Evolutionary conservation across 2,797 vertebrate species (phyloP).

Genomic region (Antrozous pallidus): DNA sequence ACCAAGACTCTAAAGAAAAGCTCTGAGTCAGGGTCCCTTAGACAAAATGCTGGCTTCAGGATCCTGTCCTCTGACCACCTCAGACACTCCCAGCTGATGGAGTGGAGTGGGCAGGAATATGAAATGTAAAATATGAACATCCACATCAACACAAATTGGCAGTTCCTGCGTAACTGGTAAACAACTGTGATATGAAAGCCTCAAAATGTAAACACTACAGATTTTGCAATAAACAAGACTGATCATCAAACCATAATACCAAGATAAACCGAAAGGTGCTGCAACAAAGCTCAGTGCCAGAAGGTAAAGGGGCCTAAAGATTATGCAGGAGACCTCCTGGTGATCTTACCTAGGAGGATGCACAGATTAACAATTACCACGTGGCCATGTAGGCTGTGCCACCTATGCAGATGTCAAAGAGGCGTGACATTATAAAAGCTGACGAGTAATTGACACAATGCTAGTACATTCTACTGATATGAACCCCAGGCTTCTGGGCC

Average conservation of each 20-base stretch:
- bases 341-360: not conserved
- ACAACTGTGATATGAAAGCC: not conserved
- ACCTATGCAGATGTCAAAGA: not conserved
- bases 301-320: not conserved
- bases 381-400: not conserved
- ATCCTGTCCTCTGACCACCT: not conserved
- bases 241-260: not conserved
- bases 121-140: rapidly evolving
- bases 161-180: not conserved
- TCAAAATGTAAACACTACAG: not conserved
- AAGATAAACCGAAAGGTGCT: not conserved
- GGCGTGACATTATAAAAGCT: rapidly evolving
- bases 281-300: not conserved
- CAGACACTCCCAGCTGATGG: not conserved
- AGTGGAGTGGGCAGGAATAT: rapidly evolving
- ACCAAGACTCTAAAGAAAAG: not conserved
- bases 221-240: not conserved
- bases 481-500: not conserved
- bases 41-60: not conserved
- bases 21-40: not conserved
- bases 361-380: not conserved
- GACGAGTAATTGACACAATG: too few species aligned
- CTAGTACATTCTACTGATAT: not conserved
- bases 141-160: not conserved
- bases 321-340: not conserved